Base-by-base conservation (phyloP, 1,140 invertebrate species). In the Hycleus cichorii region DNA sequence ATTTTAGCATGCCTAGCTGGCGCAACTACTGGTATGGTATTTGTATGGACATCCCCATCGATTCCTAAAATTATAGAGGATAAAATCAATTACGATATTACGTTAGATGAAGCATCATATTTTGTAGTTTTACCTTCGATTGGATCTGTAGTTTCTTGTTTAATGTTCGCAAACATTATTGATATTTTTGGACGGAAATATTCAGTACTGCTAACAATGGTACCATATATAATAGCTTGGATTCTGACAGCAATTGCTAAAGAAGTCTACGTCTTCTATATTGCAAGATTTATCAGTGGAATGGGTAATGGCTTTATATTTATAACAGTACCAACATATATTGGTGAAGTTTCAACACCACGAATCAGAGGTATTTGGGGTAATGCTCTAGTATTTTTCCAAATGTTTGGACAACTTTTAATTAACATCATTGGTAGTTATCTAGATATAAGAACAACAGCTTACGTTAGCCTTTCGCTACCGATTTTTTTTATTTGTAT, bases 401-500 rank as follows among this genome's bases (percentile, higher is more conserved):
- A 76, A 10, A 76, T 76, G 45, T 72, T 83, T 40, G 78, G 77
- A 5, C 77, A 81, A 48, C 47, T 72, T 6, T 26, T 61, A 5
- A 72, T 78, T 42, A 82, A 80, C 39, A 64, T 80, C 7, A 49
- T 81, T 3, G 83, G 83, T 1, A 68, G 77, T 24, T 75, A 69
- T 48, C 65, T 76, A 2, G 27, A 26, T 4, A 48, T 49, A 26
- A n/a, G 9, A 27, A 45, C n/a, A 43, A 24, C 56, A 12, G 45
- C 49, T 11, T 48, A 54, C 26, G 43, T 54, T 39, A 54, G 32
- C 45, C 11, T 59, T 4, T 11, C 40, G 2, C 38, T 52, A 12
- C 48, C 56, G 8, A n/a, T 48, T 45, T 46, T 60, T 12, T 49
- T 48, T 42, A 9, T 60, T 27, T 57, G 43, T 47, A 18, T 48